Conservation (phyloP, 2,113 vertebrate species). For the Macaca nemestrina region DNA sequence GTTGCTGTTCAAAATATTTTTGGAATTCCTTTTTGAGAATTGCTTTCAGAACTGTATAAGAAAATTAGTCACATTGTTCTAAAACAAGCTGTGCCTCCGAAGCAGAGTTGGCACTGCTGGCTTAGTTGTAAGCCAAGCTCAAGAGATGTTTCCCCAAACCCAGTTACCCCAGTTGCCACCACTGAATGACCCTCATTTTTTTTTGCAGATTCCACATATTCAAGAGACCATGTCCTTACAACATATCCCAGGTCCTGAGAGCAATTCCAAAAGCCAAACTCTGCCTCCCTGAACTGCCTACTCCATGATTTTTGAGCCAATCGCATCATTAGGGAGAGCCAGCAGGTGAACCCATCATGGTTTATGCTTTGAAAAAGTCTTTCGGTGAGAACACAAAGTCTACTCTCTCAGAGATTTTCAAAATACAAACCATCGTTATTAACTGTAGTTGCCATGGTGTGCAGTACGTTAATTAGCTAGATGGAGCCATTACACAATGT, state of each 20-base stretch:
- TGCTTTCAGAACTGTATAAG: not conserved
- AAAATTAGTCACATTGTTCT: not conserved
- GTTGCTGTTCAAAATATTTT: not conserved
- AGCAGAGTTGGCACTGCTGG: not conserved
- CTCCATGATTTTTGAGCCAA: too few species aligned
- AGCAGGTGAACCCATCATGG: rapidly evolving
- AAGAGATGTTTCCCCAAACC: not conserved
- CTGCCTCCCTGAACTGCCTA: not conserved
- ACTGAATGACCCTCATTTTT: not conserved
- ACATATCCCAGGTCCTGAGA: not conserved
- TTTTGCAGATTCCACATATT: not conserved
- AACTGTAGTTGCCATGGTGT: not conserved
- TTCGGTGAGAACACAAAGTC: not conserved
- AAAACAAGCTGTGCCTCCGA: not conserved
- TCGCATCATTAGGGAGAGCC: not conserved
- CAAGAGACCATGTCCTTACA: not conserved
- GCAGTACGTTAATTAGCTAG: too few species aligned
- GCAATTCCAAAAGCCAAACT: not conserved
- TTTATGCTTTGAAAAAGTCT: not conserved
- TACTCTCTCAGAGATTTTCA: not conserved
- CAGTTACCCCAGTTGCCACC: not conserved
- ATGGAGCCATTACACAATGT: not conserved
- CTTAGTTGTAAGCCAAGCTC: not conserved
- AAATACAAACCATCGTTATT: not conserved
- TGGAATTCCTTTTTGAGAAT: not conserved